Conservation (phyloP, 2,797 vertebrate genomes). For the Notamacropus eugenii region DNA sequence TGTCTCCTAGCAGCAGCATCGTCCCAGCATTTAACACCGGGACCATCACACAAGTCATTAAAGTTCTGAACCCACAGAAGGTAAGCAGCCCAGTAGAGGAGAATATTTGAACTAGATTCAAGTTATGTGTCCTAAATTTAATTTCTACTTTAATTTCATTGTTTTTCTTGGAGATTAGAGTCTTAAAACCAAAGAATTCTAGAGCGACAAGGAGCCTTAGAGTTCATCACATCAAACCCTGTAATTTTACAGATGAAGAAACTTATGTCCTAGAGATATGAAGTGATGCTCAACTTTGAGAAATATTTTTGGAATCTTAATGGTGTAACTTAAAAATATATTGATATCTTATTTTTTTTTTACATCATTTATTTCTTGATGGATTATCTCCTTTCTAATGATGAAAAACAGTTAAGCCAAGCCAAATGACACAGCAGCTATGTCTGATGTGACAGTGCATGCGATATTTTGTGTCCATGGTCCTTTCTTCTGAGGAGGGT, state of each 20-base stretch:
- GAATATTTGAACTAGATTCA: background rate
- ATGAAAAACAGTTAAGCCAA: background rate
- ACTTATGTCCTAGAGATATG: conserved; percentile 8
- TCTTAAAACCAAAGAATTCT: background rate
- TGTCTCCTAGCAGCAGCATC: conserved; percentile 98
- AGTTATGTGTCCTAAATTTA: conserved; percentile 43
- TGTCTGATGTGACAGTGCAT: background rate
- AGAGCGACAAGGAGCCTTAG: conserved; percentile 40
- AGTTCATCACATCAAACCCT: conserved; percentile 44
- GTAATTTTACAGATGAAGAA: conserved; percentile 58
- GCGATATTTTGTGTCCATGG: background rate
- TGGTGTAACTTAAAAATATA: conserved; percentile 15
- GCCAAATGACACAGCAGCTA: background rate
- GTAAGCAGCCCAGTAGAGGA: conserved; percentile 84
- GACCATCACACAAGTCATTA: conserved; percentile 98
- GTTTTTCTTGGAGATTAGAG: conserved; percentile 20
- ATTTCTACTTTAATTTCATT: conserved; percentile 53
- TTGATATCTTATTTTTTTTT: background rate
- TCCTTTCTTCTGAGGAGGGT: background rate
- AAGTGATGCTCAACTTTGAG: conserved; percentile 54
- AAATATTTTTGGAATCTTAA: conserved; percentile 50
- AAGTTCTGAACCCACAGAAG: conserved; percentile 99
- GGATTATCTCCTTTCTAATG: background rate
- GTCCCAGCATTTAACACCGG: conserved; percentile 98
- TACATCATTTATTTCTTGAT: background rate